These are phyloP conservation scores for Mystacornis crossleyi DNA, from an alignment of 2,113 vertebrate species.

Conservation along the genomic window DNA sequence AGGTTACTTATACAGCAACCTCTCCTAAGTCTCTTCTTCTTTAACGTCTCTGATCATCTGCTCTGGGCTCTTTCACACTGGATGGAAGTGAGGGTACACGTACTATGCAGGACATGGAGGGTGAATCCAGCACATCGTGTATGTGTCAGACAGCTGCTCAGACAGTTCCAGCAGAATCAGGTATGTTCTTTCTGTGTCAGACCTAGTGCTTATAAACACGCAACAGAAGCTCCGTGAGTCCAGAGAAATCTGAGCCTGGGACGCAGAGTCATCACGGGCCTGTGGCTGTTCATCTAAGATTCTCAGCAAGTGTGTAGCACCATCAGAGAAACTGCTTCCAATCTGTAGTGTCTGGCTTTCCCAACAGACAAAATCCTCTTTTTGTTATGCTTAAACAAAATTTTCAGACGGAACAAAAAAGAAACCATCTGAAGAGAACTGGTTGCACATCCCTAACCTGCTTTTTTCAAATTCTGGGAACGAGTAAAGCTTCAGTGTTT, in stretches of 20 bases:
- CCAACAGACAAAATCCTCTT: background rate
- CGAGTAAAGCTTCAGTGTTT: background rate
- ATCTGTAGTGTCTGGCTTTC: background rate
- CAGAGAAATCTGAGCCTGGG: background rate
- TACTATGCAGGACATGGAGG: background rate
- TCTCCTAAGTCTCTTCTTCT: background rate
- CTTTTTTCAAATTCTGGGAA: background rate
- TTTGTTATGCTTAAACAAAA: background rate
- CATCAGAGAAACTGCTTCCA: background rate
- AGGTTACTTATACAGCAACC: background rate
- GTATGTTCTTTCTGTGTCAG: fast-evolving
- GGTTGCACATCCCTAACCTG: background rate
- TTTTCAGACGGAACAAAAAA: background rate
- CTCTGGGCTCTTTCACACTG: background rate
- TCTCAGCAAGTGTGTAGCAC: background rate
- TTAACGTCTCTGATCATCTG: background rate
- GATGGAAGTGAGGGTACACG: background rate
- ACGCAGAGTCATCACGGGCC: background rate
- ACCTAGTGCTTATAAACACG: background rate
- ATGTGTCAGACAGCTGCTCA: background rate
- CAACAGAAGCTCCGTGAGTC: background rate
- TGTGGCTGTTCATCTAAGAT: background rate
- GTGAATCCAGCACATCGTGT: background rate
- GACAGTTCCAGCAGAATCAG: background rate
- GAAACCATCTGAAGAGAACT: background rate